Evolutionary conservation across 1,140 invertebrate species (phyloP).

Genomic region (Euglossa dilemma): DNA sequence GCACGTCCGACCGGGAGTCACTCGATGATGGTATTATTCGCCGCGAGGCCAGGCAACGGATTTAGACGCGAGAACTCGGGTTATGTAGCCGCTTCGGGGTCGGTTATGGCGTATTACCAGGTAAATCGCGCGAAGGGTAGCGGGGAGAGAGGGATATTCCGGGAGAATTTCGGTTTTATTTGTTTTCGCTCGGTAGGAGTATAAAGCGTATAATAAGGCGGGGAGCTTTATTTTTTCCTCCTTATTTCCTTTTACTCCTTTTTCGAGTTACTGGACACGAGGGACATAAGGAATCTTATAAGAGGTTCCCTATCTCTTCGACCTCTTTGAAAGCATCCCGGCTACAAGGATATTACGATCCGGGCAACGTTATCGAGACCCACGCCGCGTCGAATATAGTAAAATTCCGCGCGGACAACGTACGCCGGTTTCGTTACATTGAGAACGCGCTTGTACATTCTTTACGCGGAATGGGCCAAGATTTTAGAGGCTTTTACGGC

Average conservation of each 20-base stretch:
- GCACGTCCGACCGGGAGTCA: slow-evolving; percentile 39
- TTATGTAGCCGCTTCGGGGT: no score
- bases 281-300: background rate
- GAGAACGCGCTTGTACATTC: slow-evolving; percentile 29
- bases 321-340: background rate
- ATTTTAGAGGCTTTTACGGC: slow-evolving; percentile 65
- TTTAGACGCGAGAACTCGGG: background rate
- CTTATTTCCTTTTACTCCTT: background rate
- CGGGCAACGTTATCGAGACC: background rate
- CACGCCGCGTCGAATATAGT: background rate
- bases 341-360: background rate
- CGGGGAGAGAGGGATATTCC: no score
- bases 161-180: no score
- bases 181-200: no score
- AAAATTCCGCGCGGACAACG: background rate
- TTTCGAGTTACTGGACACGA: background rate
- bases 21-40: slow-evolving; percentile 48
- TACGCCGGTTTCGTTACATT: slow-evolving; percentile 1
- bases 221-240: no score
- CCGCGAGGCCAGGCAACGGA: background rate
- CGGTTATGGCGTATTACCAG: no score
- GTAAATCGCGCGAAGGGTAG: background rate
- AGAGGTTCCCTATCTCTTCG: background rate
- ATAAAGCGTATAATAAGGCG: no score
- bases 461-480: slow-evolving; percentile 37